Base-by-base conservation (phyloP, 1,140 invertebrate genomes). In the Aphelinus certus region DNA sequence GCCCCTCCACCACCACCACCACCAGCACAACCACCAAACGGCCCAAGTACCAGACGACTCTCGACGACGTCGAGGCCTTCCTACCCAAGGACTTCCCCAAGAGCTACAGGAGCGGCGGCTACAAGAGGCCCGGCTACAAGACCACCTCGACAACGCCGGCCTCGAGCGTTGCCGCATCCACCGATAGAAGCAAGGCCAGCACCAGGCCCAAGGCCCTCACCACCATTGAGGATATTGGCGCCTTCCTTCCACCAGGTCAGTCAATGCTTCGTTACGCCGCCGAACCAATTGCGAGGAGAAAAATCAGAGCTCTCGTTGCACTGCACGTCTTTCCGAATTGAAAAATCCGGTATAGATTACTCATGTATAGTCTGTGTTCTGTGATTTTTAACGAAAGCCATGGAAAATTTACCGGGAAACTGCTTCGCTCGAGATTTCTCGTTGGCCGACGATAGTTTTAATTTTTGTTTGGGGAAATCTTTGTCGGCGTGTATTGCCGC, bases 221-320 rank as follows among this genome's bases (percentile, higher is more conserved):
- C 55, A 64, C 73, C 4, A 77, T 81, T 0, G 83, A 91, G 78
- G 90, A 92, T 78, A 87, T 92, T 70, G 90, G 88, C 47, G 87
- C 91, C 6, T 88, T 92, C 10, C 83, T 94, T 56, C 94, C 93
- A 42, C 91, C 92, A 77, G 93, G 91, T 78, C 58, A 62, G 89
- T 68, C 53, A 26, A 26, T 26, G 26, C 26, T 26, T 4, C 4
- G 51, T 53, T 53, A 9, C 26, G 26, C 26, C 26, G 26, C 26
- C 26, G 26, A 26, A 26, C 26, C 26, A 26, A 26, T 26, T 26
- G 26, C 26, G 26, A 26, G 26, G 26, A 26, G 26, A 26, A 26
- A 26, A 26, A 26, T 26, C 26, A 26, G 26, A 26, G 26, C 26
- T 26, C 26, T 26, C 26, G 26, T 26, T 26, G 26, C 26, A 26